Base-by-base conservation (phyloP, 1,140 invertebrate genomes). In the Potamilus streckersoni region DNA sequence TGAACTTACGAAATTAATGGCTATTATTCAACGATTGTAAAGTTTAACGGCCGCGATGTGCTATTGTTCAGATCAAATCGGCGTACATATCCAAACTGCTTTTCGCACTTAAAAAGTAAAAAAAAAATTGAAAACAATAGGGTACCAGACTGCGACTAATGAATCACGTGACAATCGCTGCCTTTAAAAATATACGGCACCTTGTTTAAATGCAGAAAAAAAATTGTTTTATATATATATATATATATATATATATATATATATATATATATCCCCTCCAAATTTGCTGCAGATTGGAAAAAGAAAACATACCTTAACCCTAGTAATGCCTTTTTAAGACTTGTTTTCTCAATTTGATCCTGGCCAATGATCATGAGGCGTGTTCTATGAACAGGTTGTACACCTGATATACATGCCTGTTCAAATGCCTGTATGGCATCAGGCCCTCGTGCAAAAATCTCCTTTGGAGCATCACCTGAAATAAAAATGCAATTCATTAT, bases 341-440 rank as follows among this genome's bases (percentile, higher is more conserved):
- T 87, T 31, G 89, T 88, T 82, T 90, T 89, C 15, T 88, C 88
- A 2, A 84, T 86, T 27, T 84, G 64, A 38, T 87, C 84, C 67
- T 87, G 85, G 23, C 90, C 90, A 14, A 90, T 86, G 13, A 90
- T 74, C 83, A 90, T 89, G 0, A 91, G 82, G 27, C 89, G 78
- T 20, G 89, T 89, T 57, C 88, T 81, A 69, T 82, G 87, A 11
- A 89, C 80, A 13, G 89, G 80, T 72, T 82, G 83, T 57, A 86
- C 88, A 15, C 90, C 90, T 38, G 84, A 80, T 16, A 73, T 80
- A 77, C 89, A 89, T 1, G 89, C 87, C 74, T 83, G 79, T 23
- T 90, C 88, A 79, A 88, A 91, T 2, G 88, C 89, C 58, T 83
- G 82, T 15, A 90, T 81, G 12, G 90, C 90, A 62, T 89, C 86